Evolutionary conservation across 2,113 vertebrate species (phyloP), one percentile per base, ranked within the genome.

Genomic region (Neopipo cinnamomea): DNA sequence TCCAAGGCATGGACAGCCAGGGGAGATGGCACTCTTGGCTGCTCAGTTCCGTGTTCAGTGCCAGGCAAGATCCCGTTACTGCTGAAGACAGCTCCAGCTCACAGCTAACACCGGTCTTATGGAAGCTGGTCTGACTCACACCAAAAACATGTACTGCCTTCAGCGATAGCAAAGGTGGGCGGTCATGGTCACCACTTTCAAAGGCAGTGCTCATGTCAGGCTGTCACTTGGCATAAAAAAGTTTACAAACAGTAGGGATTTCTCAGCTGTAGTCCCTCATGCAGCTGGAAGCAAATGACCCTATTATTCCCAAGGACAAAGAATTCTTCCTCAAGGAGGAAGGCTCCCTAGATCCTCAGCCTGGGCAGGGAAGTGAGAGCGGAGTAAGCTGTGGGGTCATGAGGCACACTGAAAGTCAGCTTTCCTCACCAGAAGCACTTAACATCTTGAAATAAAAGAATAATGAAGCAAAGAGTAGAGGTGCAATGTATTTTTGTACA

Each of bases 101-200:
- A 0, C 30, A 53, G 42, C 28, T 91, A 30, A 28, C 46, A 13
- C 4, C 1, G 1, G 2, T n/a, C 10, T 68, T 46, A 46, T 0
- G 0, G 22, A 6, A 59, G 3, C 21, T 39, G 49, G 25, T 31
- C 8, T 50, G 39, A 17, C 5, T 3, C 39, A 53, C 2, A 3
- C 9, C 15, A 44, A 63, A 89, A 52, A 1, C 6, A 20, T 4
- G 4, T 35, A 4, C 8, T 37, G 22, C 4, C 31, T 76, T 52
- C 17, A 68, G 31, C 11, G 28, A 30, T 4, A 30, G 24, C 5
- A 3, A 31, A 49, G 23, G 5, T 1, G 1, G 4, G 9, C 15
- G 7, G 18, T 27, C 35, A 17, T 0, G 2, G 17, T 39, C 47
- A 59, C 12, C 14, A 6, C 28, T 31, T 9, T 18, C 2, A 8